Conservation (phyloP, 2,888 invertebrate genomes). For the Taphrorychus bicolor region DNA sequence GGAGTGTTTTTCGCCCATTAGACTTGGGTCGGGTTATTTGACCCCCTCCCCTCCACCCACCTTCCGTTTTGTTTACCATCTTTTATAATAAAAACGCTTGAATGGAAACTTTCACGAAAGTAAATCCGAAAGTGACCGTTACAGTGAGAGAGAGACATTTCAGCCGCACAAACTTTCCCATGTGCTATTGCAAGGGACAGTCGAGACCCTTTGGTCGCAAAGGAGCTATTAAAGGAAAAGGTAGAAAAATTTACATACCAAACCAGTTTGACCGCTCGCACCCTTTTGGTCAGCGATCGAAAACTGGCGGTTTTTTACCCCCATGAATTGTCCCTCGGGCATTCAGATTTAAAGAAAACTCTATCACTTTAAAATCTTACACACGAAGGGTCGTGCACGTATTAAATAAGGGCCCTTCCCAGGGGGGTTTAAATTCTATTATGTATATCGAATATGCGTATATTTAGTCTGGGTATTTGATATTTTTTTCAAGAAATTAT, state of each 20-base stretch:
- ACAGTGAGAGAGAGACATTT: background rate
- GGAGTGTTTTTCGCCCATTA: background rate
- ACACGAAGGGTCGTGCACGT: background rate
- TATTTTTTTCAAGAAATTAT: no score
- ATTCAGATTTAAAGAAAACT: slow-evolving; percentile 29
- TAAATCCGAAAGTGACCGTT: slow-evolving; percentile 24
- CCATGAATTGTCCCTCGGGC: slow-evolving; percentile 20
- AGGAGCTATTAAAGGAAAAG: slow-evolving; percentile 39
- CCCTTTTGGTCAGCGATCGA: slow-evolving; percentile 46
- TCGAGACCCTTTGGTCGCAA: slow-evolving; percentile 25
- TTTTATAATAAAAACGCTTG: background rate
- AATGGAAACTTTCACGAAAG: background rate
- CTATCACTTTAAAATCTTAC: slow-evolving; percentile 25
- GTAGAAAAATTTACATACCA: slow-evolving; percentile 53
- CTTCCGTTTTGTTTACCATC: background rate
- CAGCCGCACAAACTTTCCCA: slow-evolving; percentile 22
- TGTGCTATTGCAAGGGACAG: slow-evolving; percentile 9
- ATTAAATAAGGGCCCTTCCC: background rate
- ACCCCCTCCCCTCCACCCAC: background rate
- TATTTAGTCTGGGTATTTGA: no score
- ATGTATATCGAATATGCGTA: no score
- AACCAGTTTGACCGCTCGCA: slow-evolving; percentile 56
- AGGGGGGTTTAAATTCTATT: no score
- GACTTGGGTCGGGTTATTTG: background rate
- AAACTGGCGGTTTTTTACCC: slow-evolving; percentile 33